Conservation (phyloP, 2,888 invertebrate genomes). For the Thumatha senex region DNA sequence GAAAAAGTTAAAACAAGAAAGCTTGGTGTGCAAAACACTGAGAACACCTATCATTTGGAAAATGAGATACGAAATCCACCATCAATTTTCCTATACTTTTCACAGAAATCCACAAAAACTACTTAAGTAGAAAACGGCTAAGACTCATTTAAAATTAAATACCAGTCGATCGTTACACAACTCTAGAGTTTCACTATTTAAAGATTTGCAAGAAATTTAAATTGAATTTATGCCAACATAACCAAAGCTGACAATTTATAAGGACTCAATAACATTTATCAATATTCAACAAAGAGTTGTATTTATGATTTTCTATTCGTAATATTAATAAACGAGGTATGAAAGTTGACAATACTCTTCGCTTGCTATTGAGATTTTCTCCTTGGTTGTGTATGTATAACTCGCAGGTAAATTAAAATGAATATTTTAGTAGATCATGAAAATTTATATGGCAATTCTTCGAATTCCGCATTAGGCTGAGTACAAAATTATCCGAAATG, state of each 20-base stretch:
- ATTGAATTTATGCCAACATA: slow-evolving; percentile 24
- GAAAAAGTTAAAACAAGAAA: no score
- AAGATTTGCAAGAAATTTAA: not conserved
- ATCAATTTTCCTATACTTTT: no score
- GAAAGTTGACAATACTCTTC: slow-evolving; percentile 10
- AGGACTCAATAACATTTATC: slow-evolving; percentile 34
- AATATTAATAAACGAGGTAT: slow-evolving; percentile 27
- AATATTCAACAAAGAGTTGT: slow-evolving; percentile 30
- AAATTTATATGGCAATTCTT: not conserved
- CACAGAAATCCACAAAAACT: no score
- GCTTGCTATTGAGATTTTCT: not conserved
- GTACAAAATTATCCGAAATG: not conserved
- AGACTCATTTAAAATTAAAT: no score
- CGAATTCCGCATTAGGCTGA: not conserved
- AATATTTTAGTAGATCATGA: not conserved
- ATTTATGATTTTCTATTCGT: slow-evolving; percentile 24
- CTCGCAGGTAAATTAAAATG: not conserved
- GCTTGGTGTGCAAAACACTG: no score
- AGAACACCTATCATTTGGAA: no score
- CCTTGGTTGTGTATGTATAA: not conserved
- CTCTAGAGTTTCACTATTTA: no score
- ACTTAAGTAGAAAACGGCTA: no score
- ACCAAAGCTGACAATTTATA: slow-evolving; percentile 10
- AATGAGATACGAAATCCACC: no score
- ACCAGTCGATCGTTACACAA: no score